Base-by-base conservation (phyloP, 2,113 vertebrate species). In the Tursiops truncatus region DNA sequence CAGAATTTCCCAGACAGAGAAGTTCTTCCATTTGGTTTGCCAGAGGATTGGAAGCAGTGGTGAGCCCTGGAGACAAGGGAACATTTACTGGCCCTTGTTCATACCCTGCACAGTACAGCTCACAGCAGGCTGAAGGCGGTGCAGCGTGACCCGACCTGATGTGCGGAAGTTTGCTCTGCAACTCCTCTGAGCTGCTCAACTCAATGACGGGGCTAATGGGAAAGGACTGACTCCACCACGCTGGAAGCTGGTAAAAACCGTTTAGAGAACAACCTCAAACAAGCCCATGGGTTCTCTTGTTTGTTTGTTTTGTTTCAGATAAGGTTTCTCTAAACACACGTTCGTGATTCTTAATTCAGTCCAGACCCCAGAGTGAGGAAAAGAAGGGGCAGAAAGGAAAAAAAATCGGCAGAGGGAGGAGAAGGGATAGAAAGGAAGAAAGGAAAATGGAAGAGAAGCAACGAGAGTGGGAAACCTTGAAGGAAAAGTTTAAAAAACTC, bases 1-100 rank as follows among this genome's bases (percentile, higher is more conserved):
- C 41, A 97, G 97, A 89, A 97, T 18, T 96, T 98, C 95, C 95
- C 93, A 93, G 73, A 90, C 41, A 53, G 50, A 95, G 88, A 89
- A 76, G 41, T 79, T 98, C 97, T 97, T 97, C 82, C 73, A 47
- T 67, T 91, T 71, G 38, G 84, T 77, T 92, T 97, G 96, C 94
- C 92, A 91, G 79, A 83, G 33, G 83, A 71, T 8, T 0, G 3
- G 70, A 90, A 94, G 71, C 56, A 44, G 41, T 33, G 74, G 58
- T 41, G 93, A 97, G 73, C 33, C 47, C 41, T 79, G 76, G 73
- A 91, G 41, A 89, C 77, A 47, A 53, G 14, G 62, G 70, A 96
- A 25, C 58, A 2, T 17, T 77, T 60, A 36, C 56, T 83, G 41
- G 87, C 44, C 11, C 77, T 41, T 71, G 25, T 23, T 50, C 12